Percentiles rank a stretch among this genome's conserved stretches.
Evolutionary conservation across 1,140 invertebrate genomes (phyloP).

Genomic region (Schlechtendalia chinensis): DNA sequence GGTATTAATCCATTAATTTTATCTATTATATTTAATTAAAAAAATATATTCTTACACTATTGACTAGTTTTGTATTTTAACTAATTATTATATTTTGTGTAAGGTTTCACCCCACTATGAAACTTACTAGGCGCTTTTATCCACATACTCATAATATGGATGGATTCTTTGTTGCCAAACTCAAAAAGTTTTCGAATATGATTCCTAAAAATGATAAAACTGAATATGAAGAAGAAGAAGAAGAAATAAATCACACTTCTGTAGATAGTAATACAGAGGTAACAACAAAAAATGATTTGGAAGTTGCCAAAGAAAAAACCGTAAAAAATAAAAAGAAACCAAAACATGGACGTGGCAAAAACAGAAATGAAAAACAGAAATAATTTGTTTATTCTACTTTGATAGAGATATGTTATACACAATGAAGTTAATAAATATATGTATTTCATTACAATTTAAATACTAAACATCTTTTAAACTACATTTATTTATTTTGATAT

Average conservation of each 20-base stretch:
- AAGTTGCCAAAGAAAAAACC: background rate
- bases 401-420: background rate
- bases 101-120: constrained; percentile 91
- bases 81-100: background rate
- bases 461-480: no score
- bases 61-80: background rate
- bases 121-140: constrained; percentile 88
- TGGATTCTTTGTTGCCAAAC: constrained; percentile 98
- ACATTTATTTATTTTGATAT: no score
- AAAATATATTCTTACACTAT: background rate
- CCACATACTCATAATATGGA: constrained; percentile 99
- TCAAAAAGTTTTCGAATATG: constrained; percentile 91
- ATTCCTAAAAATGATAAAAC: constrained; percentile 51
- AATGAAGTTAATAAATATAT: background rate
- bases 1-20: constrained; percentile 59
- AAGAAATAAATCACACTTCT: background rate
- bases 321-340: constrained; percentile 16
- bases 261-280: background rate
- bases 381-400: background rate
- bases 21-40: background rate
- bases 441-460: no score
- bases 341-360: constrained; percentile 39
- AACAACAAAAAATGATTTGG: no score
- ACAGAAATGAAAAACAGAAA: constrained; percentile 18
- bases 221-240: constrained; percentile 41